These are phyloP conservation scores for Cebus imitator DNA, from an alignment of 2,113 vertebrate genomes.

Conservation along the genomic window DNA sequence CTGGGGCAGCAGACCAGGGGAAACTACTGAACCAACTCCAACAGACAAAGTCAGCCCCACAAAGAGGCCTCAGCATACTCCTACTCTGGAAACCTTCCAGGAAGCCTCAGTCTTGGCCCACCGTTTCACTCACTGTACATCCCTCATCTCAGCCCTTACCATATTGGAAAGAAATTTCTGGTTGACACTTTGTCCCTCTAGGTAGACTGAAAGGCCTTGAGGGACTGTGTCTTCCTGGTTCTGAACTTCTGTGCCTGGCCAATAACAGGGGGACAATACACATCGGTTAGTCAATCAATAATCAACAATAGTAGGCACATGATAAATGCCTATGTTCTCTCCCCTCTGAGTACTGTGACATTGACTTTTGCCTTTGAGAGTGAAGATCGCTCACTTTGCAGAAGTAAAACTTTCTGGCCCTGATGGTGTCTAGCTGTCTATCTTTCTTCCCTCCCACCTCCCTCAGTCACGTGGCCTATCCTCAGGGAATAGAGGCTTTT, in stretches of 20 bases:
- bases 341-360: background rate
- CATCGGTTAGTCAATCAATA: background rate
- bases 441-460: background rate
- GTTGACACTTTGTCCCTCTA: background rate
- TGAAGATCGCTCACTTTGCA: background rate
- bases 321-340: background rate
- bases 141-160: background rate
- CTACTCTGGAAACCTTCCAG: background rate
- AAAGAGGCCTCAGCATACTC: background rate
- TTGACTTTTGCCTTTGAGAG: background rate
- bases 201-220: background rate
- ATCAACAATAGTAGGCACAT: background rate
- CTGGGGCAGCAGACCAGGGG: background rate
- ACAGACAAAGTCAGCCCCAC: rapidly evolving
- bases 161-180: background rate
- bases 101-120: background rate
- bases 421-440: background rate
- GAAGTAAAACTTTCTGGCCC: background rate
- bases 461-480: background rate
- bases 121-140: too few relatives aligned
- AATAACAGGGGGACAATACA: background rate
- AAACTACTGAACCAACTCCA: background rate
- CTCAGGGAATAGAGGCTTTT: background rate
- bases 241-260: background rate
- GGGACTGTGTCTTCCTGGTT: background rate